A percentile compares a stretch with the other conserved stretches of the same genome.
These are phyloP conservation scores for Crenichthys baileyi DNA, from an alignment of 2,797 vertebrate genomes.

Conservation along the genomic window DNA sequence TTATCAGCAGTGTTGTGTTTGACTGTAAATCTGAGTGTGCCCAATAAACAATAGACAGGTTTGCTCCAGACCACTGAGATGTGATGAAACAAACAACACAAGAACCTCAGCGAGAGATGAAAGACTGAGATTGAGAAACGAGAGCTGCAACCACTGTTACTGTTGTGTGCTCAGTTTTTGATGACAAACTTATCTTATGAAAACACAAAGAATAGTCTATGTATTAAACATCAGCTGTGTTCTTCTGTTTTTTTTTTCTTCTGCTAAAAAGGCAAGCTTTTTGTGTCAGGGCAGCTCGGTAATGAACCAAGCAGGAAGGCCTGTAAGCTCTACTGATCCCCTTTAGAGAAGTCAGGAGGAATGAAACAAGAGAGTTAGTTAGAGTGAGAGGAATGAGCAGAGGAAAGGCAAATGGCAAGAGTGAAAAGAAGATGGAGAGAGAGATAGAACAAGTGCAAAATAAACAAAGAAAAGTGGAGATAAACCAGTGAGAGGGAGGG, in stretches of 20 bases:
- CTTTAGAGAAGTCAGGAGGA: slow-evolving; percentile 60
- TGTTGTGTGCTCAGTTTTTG: slow-evolving; percentile 61
- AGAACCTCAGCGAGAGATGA: slow-evolving; percentile 37
- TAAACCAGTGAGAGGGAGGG: slow-evolving; percentile 51
- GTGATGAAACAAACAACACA: slow-evolving; percentile 60
- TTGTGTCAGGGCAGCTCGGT: slow-evolving; percentile 66
- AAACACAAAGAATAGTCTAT: slow-evolving; percentile 68
- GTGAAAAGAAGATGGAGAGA: slow-evolving; percentile 48
- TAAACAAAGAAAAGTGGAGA: slow-evolving; percentile 63
- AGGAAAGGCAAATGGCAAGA: slow-evolving; percentile 53
- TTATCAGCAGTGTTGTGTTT: slow-evolving; percentile 52
- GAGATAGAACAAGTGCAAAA: slow-evolving; percentile 45
- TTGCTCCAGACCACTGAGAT: slow-evolving; percentile 75
- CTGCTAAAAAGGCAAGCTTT: slow-evolving; percentile 56
- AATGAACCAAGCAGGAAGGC: slow-evolving; percentile 76
- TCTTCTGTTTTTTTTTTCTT: slow-evolving; percentile 30
- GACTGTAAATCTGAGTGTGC: slow-evolving; percentile 68
- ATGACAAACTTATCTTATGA: slow-evolving; percentile 72
- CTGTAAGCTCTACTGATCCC: slow-evolving; percentile 76
- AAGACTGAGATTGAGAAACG: slow-evolving; percentile 52
- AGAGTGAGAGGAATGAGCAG: slow-evolving; percentile 43
- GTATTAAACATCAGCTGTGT: slow-evolving; percentile 73
- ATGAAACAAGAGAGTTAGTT: slow-evolving; percentile 46
- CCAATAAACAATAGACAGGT: slow-evolving; percentile 72
- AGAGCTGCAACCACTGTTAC: slow-evolving; percentile 58